phyloP scores from a whole-genome alignment of 2,888 invertebrate genomes.

The Thymelicus acteon region DNA sequence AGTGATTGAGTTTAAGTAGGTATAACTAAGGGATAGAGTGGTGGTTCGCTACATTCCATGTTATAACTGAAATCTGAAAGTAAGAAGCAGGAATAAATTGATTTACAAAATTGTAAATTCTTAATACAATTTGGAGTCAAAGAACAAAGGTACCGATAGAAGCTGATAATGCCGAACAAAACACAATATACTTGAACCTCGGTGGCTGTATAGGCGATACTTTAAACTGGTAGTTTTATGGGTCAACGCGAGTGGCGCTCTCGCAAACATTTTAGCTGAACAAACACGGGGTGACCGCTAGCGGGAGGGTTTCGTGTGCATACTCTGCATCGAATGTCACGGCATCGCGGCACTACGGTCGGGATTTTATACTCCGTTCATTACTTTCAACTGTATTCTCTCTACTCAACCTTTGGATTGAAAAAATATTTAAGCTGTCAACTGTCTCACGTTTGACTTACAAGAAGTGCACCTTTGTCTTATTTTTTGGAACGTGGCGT shows the following conservation, averaged over 20 bases:
- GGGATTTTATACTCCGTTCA: constrained; percentile 9
- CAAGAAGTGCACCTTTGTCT: too few species aligned
- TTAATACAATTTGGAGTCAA: too few species aligned
- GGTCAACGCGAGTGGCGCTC: constrained; percentile 53
- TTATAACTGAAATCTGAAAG: too few species aligned
- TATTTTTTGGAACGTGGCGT: too few species aligned
- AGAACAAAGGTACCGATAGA: not conserved
- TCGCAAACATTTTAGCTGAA: constrained; percentile 76
- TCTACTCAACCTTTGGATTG: not conserved
- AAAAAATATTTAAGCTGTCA: not conserved
- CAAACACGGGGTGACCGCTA: constrained; percentile 68
- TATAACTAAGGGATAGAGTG: too few species aligned
- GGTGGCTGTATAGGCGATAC: constrained; percentile 39
- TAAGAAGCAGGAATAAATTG: too few species aligned
- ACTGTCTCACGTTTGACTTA: not conserved
- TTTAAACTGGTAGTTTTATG: constrained; percentile 50
- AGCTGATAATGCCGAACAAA: not conserved
- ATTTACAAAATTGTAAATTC: too few species aligned
- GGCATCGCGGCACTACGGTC: constrained; percentile 24
- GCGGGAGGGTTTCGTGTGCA: constrained; percentile 27
- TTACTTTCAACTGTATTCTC: constrained; percentile 5
- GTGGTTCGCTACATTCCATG: too few species aligned
- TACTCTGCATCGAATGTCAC: constrained; percentile 42
- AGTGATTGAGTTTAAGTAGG: too few species aligned
- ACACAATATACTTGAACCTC: not conserved